Percentiles rank a stretch among this genome's conserved stretches.
Conservation (phyloP, 92 coral and sea anemone species). For the Parazoanthus swiftii region DNA sequence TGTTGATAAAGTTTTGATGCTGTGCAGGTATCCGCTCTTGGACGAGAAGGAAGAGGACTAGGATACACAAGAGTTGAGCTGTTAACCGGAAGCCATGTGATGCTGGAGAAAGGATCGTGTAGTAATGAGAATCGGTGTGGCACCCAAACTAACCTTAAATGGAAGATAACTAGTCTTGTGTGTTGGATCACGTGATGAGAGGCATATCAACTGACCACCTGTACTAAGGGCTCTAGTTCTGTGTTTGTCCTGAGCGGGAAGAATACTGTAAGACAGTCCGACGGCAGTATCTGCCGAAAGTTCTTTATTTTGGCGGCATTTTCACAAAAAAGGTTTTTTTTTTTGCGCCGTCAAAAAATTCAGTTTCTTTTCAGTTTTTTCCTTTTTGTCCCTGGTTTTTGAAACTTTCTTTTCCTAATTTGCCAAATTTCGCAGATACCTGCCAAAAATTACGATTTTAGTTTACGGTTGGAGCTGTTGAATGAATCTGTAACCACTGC, state of each 20-base stretch:
- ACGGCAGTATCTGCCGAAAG: not conserved
- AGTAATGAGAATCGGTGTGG: not conserved
- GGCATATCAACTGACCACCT: not conserved
- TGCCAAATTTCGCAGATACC: too few species aligned
- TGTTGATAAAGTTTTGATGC: not conserved
- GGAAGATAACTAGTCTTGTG: not conserved
- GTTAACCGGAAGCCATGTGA: not conserved
- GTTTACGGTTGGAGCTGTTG: not conserved
- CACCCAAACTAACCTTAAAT: not conserved
- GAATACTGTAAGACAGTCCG: not conserved
- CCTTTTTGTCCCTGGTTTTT: not conserved
- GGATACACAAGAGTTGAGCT: not conserved
- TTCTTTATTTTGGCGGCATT: not conserved
- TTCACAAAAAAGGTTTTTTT: not conserved
- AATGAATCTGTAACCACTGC: not conserved
- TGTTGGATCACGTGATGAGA: conserved; percentile 1
- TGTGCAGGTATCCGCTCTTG: conserved; percentile 74
- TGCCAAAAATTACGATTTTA: not conserved
- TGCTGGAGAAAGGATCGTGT: not conserved
- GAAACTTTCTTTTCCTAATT: not conserved
- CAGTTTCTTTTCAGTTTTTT: not conserved
- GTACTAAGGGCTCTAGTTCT: not conserved
- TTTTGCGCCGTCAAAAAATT: not conserved
- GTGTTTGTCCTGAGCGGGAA: not conserved
- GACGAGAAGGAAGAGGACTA: conserved; percentile 80